Conservation (phyloP, 1,140 invertebrate genomes). For the Dendrolimus punctatus region DNA sequence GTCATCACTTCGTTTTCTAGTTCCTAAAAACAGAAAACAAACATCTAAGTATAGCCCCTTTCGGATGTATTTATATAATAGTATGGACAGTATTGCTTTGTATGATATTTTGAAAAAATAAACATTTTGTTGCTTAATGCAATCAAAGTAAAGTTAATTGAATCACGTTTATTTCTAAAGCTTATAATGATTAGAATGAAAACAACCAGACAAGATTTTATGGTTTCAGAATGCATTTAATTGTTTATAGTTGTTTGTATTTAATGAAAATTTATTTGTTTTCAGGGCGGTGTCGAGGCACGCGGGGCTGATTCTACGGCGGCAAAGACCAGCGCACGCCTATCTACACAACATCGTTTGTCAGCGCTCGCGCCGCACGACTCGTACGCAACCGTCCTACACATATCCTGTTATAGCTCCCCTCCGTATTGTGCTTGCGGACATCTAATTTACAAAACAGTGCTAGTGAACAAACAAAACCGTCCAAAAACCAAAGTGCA, state of each 20-base stretch:
- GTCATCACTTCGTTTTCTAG: too few species aligned
- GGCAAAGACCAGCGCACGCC: constrained; percentile 30
- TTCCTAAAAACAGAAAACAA: too few species aligned
- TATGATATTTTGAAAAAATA: too few species aligned
- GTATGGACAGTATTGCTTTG: too few species aligned
- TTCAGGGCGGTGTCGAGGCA: constrained; percentile 58
- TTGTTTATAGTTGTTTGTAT: not conserved
- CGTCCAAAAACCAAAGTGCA: constrained; percentile 34
- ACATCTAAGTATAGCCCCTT: too few species aligned
- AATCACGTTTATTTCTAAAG: too few species aligned
- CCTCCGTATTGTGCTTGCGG: constrained; percentile 21
- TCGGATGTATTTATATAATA: too few species aligned
- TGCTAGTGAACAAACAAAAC: constrained; percentile 39
- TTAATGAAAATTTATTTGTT: constrained; percentile 20
- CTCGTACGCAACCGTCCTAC: constrained; percentile 37
- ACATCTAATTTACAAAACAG: constrained; percentile 25
- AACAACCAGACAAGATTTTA: too few species aligned
- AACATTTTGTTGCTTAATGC: too few species aligned
- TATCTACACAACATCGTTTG: constrained; percentile 44
- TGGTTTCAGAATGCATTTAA: too few species aligned
- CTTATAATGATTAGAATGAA: too few species aligned
- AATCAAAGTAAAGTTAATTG: too few species aligned
- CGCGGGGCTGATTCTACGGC: constrained; percentile 48
- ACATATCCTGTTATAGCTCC: constrained; percentile 37
- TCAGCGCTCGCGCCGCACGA: constrained; percentile 57